phyloP scores from a whole-genome alignment of 2,888 invertebrate species.

The Sphaeridia pumilis region DNA sequence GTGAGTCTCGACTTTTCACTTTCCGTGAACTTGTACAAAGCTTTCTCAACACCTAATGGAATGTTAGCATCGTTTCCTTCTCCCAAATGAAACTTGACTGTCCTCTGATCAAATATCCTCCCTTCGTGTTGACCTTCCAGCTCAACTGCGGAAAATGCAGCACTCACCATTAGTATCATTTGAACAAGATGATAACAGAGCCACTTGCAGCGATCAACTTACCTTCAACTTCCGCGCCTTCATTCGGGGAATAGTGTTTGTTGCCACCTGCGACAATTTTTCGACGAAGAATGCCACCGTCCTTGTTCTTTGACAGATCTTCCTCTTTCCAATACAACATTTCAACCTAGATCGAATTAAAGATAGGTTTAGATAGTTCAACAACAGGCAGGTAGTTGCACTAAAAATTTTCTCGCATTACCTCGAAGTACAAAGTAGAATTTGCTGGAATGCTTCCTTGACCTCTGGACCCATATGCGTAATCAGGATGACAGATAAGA shows the following conservation, averaged over 20 bases:
- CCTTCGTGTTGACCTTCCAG: slow-evolving; percentile 56
- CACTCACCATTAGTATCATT: too few species aligned
- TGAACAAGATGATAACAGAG: slow-evolving; percentile 2
- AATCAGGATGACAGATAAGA: slow-evolving; percentile 73
- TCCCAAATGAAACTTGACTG: slow-evolving; percentile 69
- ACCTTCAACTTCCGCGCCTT: slow-evolving; percentile 74
- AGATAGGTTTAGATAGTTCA: slow-evolving; percentile 16
- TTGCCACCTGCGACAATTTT: slow-evolving; percentile 52
- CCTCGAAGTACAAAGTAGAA: slow-evolving; percentile 78
- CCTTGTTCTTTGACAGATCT: slow-evolving; percentile 72
- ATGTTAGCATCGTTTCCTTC: slow-evolving; percentile 67
- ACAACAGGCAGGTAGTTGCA: too few species aligned
- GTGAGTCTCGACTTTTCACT: slow-evolving; percentile 64
- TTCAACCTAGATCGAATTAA: slow-evolving; percentile 54
- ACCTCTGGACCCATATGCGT: slow-evolving; percentile 77
- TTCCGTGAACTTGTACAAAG: slow-evolving; percentile 64
- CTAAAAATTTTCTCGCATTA: too few species aligned
- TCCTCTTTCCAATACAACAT: slow-evolving; percentile 75
- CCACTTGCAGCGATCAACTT: slow-evolving; percentile 35
- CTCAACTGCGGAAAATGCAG: slow-evolving; percentile 57
- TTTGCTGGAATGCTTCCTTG: slow-evolving; percentile 81
- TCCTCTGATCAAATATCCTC: slow-evolving; percentile 63
- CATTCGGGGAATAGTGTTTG: slow-evolving; percentile 57
- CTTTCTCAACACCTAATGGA: slow-evolving; percentile 69
- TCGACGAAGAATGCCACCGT: slow-evolving; percentile 67